Base-by-base conservation (phyloP, 2,888 invertebrate genomes). In the Petrolisthes cinctipes region DNA sequence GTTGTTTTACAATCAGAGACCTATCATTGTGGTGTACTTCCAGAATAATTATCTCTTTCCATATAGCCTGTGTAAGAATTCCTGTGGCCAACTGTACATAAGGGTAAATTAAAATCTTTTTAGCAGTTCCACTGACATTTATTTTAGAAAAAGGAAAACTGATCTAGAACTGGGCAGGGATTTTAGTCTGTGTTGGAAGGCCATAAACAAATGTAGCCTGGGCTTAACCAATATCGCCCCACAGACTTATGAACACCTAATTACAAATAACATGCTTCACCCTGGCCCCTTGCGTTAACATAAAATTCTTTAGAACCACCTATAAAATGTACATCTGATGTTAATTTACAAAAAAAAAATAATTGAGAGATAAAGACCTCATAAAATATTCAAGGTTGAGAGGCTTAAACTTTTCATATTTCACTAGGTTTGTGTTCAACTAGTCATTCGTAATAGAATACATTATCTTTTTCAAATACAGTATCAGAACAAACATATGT, bases 171-270 rank as follows among this genome's bases (percentile, higher is more conserved):
- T 61, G 87, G 84, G 87, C 81, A 81, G 75, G 81, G 87, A 57
- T 17, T 37, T 37, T 75, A 81, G 87, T 88, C 90, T 88, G 90
- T 90, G 90, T 90, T 90, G 87, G 89, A 90, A 90, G 90, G 89
- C 90, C 86, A 82, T 90, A 86, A 90, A 90, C 90, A 90, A 90
- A 90, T 90, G 84, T 88, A 89, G 90, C 90, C 90, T 89, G 89
- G 90, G 90, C 90, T 89, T 87, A 90, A 90, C 90, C 89, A 90
- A 90, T 90, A 89, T 83, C 89, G 90, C 90, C 90, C 89, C 90
- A 90, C 90, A 88, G 90, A 87, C 88, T 73, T 66, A 82, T 68
- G 76, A 86, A 61, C 73, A 82, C 76, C 82, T 78, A 78, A 82
- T 76, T 83, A 86, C 86, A 86, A 89, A 89, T 80, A 76, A 86